phyloP scores from a whole-genome alignment of 1,140 invertebrate genomes.

The Zaprionus vittiger region DNA sequence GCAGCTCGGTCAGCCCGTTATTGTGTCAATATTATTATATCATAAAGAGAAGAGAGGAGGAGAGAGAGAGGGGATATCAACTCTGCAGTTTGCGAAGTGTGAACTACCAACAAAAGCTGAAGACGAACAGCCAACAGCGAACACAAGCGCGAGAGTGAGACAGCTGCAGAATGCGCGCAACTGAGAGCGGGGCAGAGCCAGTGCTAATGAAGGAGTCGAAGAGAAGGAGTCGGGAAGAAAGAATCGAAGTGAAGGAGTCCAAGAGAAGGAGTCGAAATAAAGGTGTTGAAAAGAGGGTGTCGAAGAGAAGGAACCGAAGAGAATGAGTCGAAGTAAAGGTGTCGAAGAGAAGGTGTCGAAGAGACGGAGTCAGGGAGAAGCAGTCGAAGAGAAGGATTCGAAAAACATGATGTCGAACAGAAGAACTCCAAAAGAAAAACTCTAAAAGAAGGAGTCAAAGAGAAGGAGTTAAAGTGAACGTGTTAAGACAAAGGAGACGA shows the following conservation, averaged over 20 bases:
- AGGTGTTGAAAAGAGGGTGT: too few relatives aligned
- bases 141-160: neutral
- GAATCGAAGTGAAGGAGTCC: neutral
- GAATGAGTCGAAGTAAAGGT: neutral
- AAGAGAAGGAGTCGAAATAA: neutral
- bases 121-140: neutral
- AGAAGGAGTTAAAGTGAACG: neutral
- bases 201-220: too few relatives aligned
- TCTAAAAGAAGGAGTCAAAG: too few relatives aligned
- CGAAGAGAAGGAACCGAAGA: neutral
- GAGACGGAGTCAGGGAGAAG: too few relatives aligned
- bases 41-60: neutral
- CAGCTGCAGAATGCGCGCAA: neutral
- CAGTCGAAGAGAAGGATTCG: neutral
- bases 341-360: neutral
- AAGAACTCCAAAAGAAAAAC: neutral
- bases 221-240: too few relatives aligned
- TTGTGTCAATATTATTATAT: conserved; percentile 14
- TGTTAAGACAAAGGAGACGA: too few relatives aligned
- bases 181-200: neutral
- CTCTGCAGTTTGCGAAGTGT: neutral
- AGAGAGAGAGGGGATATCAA: neutral
- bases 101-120: neutral
- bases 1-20: neutral
- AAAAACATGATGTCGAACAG: neutral